Conservation (phyloP, 2,113 vertebrate genomes). For the Emberiza fucata region DNA sequence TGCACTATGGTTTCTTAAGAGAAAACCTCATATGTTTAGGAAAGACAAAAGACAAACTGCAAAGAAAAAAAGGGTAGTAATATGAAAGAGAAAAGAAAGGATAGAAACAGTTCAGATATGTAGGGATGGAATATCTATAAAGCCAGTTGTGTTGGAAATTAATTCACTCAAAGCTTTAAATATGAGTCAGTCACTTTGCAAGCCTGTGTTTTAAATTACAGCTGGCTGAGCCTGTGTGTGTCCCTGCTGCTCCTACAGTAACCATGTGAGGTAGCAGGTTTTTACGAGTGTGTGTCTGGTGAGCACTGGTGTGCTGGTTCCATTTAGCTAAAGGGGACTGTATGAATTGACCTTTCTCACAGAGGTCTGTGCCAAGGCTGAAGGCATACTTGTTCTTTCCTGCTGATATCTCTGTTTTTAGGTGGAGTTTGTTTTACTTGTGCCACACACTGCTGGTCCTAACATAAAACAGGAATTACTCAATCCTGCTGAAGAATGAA, state of each 20-base stretch:
- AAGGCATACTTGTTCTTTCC: neutral
- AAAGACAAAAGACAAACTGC: neutral
- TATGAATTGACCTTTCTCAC: neutral
- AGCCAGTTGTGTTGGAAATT: neutral
- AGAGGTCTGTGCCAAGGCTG: neutral
- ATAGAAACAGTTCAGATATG: neutral
- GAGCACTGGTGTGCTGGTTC: neutral
- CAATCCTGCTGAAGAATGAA: neutral
- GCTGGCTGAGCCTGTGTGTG: neutral
- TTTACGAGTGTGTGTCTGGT: neutral
- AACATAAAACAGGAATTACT: neutral
- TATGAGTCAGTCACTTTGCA: neutral
- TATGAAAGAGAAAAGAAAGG: neutral
- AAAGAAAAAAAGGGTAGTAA: neutral
- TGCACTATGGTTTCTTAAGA: neutral
- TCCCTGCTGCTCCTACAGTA: neutral
- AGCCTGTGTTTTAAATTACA: neutral
- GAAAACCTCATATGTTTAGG: neutral
- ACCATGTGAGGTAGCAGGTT: accelerated
- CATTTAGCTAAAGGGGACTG: neutral
- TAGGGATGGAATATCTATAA: neutral
- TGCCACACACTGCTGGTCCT: neutral
- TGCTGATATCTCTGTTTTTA: neutral
- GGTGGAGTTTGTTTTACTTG: neutral
- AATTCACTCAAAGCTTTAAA: neutral